Evolutionary conservation across 2,888 invertebrate genomes (phyloP), one percentile per base, ranked within the genome.

Genomic region (Lysandra bellargus): DNA sequence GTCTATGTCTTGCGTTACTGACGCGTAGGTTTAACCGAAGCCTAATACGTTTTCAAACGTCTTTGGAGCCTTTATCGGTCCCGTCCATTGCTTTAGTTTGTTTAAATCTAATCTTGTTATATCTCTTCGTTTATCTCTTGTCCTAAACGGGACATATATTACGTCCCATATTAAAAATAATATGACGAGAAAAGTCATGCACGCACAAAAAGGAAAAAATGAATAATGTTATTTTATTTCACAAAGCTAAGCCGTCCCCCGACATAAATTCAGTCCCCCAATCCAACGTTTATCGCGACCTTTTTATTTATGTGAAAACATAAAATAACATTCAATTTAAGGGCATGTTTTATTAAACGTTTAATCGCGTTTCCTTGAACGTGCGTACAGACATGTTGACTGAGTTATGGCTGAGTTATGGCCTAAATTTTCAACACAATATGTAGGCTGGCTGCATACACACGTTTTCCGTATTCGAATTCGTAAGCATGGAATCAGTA

Each of bases 321-420:
- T 49, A 75, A 49, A 75, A 75, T 53, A 49, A 57, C 76, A 76
- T 76, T 76, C 53, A 76, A 76, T 76, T 76, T 53, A 53, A 49
- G 53, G 49, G 53, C 53, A 76, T 76, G 30, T 76, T 76, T 76
- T 49, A 81, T 81, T 81, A 80, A 79, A 81, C 69, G 33, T 69
- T 69, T 69, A 69, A 69, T 69, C 33, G 69, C 33, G 69, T 69
- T 69, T 69, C 69, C 33, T 33, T 69, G 33, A 69, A 69, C 69
- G 64, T 30, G 64, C 4, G 69, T 37, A 37, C 30, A 17, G 69
- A 14, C 37, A 12, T 5, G 33, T 23, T 23, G 9, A 64, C 12
- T 49, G 2, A 49, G 9, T 49, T 49, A 49, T 9, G 44, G 44
- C 44, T 2, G 2, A 5, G n/a, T 61, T 6, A n/a, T 7, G 23